Base-by-base conservation (phyloP, 1,140 invertebrate species). In the Plodia interpunctella region DNA sequence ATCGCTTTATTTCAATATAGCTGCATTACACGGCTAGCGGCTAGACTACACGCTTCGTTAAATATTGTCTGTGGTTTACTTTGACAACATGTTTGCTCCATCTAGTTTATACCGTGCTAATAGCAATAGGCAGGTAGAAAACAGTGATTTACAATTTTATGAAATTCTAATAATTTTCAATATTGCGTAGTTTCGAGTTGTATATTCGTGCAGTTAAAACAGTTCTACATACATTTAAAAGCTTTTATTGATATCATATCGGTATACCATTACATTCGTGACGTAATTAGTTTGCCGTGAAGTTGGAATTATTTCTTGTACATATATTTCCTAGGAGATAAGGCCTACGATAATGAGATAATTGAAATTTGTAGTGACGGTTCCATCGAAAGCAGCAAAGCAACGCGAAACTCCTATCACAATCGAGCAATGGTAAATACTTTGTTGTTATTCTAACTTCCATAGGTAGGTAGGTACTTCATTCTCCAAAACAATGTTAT, bases 281-380 rank as follows among this genome's bases (percentile, higher is more conserved):
- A 44, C 38, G 38, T 44, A 44, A 44, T 44, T 44, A 44, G 38
- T 15, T 13, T 44, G 38, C 38, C 15, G 38, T 44, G 38, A 44
- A 44, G 38, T 44, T 44, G 38, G 38, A 44, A 58, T 44, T 72
- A 71, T 69, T 72, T 74, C 58, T 55, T 70, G 74, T 78, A 66
- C 70, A 74, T 82, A 32, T 32, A 32, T 87, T 80, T 74, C 74
- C 82, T 82, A 78, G 55, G 15, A 57, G 55, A 57, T 57, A 57
- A 57, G 55, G 18, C 55, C 65, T 65, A 77, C 80, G 80, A 83
- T 84, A 84, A 83, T 78, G 73, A 80, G 77, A 71, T 84, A 87
- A 83, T 80, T 44, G 77, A 71, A 83, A 87, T 82, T 80, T 44
- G n/a, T 44, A 44, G 38, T 15, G 38, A 44, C 15, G 38, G 38